Conservation (phyloP, 1,140 invertebrate genomes). For the Drosophila virilis region DNA sequence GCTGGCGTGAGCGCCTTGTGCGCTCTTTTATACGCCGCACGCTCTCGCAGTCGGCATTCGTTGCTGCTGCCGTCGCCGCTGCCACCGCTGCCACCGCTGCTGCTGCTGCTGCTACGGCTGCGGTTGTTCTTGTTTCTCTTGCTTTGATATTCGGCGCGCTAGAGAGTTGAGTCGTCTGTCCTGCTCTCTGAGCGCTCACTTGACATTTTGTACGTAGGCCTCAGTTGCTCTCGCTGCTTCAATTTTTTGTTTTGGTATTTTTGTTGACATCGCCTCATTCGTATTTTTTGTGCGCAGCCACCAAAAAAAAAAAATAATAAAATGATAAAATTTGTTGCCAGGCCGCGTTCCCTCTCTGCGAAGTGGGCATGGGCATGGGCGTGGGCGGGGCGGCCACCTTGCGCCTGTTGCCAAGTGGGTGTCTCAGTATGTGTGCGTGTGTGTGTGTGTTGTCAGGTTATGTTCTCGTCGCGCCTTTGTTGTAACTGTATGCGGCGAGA, state of each 20-base stretch:
- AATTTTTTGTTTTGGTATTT: conserved; percentile 80
- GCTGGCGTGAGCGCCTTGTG: conserved; percentile 29
- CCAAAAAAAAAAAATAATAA: conserved; percentile 60
- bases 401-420: conserved; percentile 70
- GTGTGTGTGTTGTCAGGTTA: conserved; percentile 46
- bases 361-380: conserved; percentile 21
- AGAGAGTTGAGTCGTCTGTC: not conserved
- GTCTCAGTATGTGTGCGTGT: conserved; percentile 1
- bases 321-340: conserved; percentile 44
- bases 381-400: conserved; percentile 58
- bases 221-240: conserved; percentile 22
- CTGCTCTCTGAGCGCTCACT: conserved; percentile 28
- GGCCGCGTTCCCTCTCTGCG: conserved; percentile 19
- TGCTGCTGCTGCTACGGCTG: not conserved
- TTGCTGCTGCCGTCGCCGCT: conserved; percentile 5
- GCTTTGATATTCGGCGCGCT: conserved; percentile 4
- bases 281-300: conserved; percentile 46
- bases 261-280: conserved; percentile 83
- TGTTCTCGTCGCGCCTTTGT: conserved; percentile 44
- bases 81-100: too few species aligned
- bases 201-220: conserved; percentile 6
- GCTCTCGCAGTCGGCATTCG: conserved; percentile 28
- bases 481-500: conserved; percentile 68
- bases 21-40: conserved; percentile 56
- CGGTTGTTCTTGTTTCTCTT: conserved; percentile 7